phyloP scores from a whole-genome alignment of 1,140 invertebrate species.

The Littorina saxatilis region DNA sequence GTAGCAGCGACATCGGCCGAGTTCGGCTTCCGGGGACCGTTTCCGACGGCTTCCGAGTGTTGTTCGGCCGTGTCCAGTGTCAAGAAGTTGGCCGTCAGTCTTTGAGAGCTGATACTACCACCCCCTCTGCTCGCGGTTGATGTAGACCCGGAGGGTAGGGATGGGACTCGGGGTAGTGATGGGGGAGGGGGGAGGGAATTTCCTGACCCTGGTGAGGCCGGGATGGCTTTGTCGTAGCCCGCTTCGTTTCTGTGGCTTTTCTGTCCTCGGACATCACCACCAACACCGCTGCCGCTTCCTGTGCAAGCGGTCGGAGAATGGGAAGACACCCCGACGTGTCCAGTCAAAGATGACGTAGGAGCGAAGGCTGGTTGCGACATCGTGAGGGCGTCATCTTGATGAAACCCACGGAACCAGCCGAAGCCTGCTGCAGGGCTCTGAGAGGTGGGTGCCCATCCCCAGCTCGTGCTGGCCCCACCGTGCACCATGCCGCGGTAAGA shows the following conservation, averaged over 20 bases:
- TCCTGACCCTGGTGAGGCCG: background rate
- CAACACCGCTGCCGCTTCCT: no score
- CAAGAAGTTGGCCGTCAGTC: background rate
- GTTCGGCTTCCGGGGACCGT: background rate
- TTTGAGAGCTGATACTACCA: no score
- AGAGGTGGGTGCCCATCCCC: conserved; percentile 2
- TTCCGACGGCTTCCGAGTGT: background rate
- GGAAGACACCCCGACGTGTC: background rate
- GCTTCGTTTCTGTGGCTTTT: no score
- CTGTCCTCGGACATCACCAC: no score
- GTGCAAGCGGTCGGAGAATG: no score
- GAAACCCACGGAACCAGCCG: conserved; percentile 19
- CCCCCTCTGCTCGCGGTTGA: background rate
- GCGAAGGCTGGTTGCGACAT: background rate
- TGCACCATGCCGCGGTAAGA: background rate
- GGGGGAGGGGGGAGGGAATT: background rate
- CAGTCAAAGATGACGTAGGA: background rate
- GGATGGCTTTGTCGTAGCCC: background rate
- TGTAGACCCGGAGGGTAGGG: background rate
- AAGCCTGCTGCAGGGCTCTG: background rate
- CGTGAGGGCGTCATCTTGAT: background rate
- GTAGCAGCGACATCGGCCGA: background rate
- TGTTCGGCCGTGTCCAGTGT: background rate
- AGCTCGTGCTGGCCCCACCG: background rate
- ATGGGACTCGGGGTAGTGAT: background rate